Conservation (phyloP, 2,113 vertebrate genomes). For the Eulacestoma nigropectus region DNA sequence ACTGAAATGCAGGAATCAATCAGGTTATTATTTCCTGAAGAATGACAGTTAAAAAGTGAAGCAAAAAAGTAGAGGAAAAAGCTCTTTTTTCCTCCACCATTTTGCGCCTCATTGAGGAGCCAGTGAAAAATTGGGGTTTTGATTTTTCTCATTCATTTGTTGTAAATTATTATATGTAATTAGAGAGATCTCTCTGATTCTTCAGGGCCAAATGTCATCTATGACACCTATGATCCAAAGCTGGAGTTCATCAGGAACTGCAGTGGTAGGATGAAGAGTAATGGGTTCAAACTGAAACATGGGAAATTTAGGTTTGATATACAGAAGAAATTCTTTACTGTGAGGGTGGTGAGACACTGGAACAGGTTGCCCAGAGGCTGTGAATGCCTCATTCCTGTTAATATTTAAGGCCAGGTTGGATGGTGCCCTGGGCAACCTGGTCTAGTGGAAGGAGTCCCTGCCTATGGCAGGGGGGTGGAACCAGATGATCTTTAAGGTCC, state of each 20-base stretch:
- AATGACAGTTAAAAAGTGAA: background rate
- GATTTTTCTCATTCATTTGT: background rate
- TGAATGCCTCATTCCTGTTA: background rate
- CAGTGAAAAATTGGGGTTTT: accelerated
- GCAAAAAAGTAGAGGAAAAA: background rate
- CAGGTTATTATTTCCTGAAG: background rate
- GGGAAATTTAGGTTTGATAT: background rate
- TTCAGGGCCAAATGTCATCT: background rate
- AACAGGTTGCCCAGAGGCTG: background rate
- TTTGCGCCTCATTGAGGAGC: background rate
- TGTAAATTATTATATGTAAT: background rate
- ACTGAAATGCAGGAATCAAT: background rate
- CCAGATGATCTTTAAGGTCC: background rate
- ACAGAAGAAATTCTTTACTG: background rate
- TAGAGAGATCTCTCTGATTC: background rate
- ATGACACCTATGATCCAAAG: background rate
- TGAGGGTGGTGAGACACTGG: background rate
- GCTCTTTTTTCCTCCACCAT: background rate
- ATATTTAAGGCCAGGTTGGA: background rate
- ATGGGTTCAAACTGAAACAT: background rate
- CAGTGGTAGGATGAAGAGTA: background rate
- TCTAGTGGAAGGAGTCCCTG: background rate
- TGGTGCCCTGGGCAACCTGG: background rate
- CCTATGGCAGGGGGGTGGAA: background rate
- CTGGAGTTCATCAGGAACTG: background rate